phyloP scores from a whole-genome alignment of 2,797 vertebrate species.

The Coregonus suidteri region DNA sequence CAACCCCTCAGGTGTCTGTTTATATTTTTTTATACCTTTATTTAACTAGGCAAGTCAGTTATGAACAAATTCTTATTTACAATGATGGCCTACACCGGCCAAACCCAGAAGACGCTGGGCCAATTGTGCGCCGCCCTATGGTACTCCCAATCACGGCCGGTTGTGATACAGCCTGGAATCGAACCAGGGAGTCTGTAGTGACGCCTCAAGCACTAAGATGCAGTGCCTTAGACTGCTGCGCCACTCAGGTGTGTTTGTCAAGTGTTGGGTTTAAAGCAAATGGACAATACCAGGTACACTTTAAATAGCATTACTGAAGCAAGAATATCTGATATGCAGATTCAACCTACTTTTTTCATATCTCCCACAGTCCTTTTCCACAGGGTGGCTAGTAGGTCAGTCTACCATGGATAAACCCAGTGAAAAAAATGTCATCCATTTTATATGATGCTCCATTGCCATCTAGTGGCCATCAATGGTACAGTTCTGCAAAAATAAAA shows the following conservation, averaged over 20 bases:
- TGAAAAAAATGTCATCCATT: neutral
- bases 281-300: neutral
- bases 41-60: too few species aligned
- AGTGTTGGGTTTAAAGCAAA: neutral
- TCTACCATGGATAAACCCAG: neutral
- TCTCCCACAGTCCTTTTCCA: neutral
- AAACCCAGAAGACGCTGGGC: too few species aligned
- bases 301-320: neutral
- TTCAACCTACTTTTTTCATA: neutral
- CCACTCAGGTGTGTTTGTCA: neutral
- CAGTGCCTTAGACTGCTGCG: too few species aligned
- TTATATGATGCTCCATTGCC: slow-evolving; percentile 37
- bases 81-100: too few species aligned
- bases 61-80: too few species aligned
- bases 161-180: too few species aligned
- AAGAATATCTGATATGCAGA: neutral
- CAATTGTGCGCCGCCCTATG: too few species aligned
- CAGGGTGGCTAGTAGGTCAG: neutral
- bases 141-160: too few species aligned
- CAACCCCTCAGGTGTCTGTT: too few species aligned
- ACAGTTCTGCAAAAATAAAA: neutral
- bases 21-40: too few species aligned
- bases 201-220: too few species aligned
- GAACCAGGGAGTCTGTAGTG: too few species aligned
- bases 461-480: slow-evolving; percentile 48